Conservation (phyloP, 2,888 invertebrate genomes). For the Lymantria monacha region DNA sequence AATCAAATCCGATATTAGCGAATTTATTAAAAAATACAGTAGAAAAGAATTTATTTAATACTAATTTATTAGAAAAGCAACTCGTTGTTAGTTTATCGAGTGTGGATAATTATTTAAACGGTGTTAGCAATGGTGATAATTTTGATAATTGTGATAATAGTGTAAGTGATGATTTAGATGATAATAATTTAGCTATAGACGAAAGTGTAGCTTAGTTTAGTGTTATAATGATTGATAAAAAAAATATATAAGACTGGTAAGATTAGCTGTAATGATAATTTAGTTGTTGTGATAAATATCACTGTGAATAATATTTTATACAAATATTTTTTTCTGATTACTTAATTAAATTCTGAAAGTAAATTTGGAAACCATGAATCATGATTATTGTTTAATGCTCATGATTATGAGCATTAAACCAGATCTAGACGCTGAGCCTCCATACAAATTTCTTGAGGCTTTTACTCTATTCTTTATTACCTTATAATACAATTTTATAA, state of each 20-base stretch:
- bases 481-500: no score
- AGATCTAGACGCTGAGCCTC: no score
- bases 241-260: not conserved
- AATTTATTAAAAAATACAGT: slow-evolving; percentile 52
- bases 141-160: slow-evolving; percentile 28
- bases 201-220: slow-evolving; percentile 33
- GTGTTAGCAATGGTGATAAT: slow-evolving; percentile 31
- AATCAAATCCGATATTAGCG: slow-evolving; percentile 68
- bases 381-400: no score
- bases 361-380: no score
- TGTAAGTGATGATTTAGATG: slow-evolving; percentile 36
- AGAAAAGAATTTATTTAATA: slow-evolving; percentile 40
- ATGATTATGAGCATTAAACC: no score
- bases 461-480: no score
- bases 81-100: slow-evolving; percentile 59
- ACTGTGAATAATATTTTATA: not conserved
- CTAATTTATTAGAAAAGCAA: slow-evolving; percentile 53
- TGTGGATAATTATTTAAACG: slow-evolving; percentile 62
- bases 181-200: slow-evolving; percentile 50
- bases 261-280: not conserved
- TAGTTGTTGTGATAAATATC: not conserved
- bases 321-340: not conserved
- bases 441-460: no score
- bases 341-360: no score
- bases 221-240: slow-evolving; percentile 9